Evolutionary conservation across 2,797 vertebrate species (phyloP).

Genomic region (Ispidina picta): DNA sequence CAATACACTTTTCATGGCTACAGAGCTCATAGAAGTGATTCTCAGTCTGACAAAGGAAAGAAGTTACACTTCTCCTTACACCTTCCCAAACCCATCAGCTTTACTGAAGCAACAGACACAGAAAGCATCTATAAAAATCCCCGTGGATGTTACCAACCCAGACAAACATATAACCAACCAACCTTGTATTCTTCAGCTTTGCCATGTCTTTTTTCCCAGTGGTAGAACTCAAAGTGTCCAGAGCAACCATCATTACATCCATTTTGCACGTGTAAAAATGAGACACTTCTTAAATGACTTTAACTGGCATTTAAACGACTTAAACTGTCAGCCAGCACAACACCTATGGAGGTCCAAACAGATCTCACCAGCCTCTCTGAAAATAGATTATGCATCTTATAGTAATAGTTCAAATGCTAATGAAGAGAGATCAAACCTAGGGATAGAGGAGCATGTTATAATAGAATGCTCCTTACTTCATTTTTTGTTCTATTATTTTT

Average conservation of each 20-base stretch:
- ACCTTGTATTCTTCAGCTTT: not conserved
- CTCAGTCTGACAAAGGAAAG: not conserved
- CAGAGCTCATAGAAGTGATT: not conserved
- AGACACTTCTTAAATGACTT: not conserved
- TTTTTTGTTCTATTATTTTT: not conserved
- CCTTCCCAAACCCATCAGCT: not conserved
- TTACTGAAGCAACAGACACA: not conserved
- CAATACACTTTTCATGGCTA: slow-evolving; percentile 35
- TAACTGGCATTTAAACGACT: too few relatives aligned
- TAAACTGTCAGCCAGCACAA: not conserved
- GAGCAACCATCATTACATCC: not conserved
- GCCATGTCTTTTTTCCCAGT: not conserved
- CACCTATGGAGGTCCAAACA: not conserved
- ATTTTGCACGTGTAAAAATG: not conserved
- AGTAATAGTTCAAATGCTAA: not conserved
- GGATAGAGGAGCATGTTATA: not conserved
- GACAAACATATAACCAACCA: not conserved
- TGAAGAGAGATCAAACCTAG: not conserved
- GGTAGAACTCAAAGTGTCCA: not conserved
- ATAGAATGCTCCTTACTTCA: not conserved
- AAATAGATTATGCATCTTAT: not conserved
- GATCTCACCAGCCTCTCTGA: not conserved
- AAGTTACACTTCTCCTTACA: not conserved
- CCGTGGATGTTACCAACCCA: not conserved
- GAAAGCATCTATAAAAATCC: not conserved